Evolutionary conservation across 2,888 invertebrate species (phyloP).

Genomic region (Amblyjoppa proteus): DNA sequence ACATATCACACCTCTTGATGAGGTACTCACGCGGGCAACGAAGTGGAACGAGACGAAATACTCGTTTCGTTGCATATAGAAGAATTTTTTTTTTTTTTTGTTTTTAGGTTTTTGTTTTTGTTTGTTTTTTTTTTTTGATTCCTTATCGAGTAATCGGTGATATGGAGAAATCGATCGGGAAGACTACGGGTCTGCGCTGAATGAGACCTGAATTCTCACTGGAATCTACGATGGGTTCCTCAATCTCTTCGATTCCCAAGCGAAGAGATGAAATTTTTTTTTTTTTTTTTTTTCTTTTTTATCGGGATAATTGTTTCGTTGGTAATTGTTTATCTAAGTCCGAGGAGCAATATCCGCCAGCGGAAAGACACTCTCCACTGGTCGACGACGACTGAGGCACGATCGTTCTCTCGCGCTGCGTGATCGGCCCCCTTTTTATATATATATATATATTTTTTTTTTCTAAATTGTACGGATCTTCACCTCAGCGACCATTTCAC

Average conservation of each 20-base stretch:
- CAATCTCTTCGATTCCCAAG: background rate
- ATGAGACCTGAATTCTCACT: background rate
- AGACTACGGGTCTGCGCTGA: background rate
- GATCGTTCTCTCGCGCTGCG: background rate
- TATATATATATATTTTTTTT: background rate
- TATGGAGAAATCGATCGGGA: background rate
- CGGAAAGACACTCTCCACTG: background rate
- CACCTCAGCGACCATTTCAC: conserved; percentile 65
- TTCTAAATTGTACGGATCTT: background rate
- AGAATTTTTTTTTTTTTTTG: conserved; percentile 14
- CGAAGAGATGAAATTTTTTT: background rate
- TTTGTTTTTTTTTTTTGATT: background rate
- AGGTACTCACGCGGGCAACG: conserved; percentile 24
- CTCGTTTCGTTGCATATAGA: conserved; percentile 68
- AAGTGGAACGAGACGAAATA: background rate
- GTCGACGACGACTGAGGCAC: conserved; percentile 32
- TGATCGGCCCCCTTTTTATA: background rate
- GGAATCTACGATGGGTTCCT: background rate
- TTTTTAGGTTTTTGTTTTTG: background rate
- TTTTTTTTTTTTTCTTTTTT: background rate
- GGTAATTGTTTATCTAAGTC: background rate
- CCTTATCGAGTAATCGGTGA: background rate
- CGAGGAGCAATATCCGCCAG: background rate
- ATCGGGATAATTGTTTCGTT: background rate
- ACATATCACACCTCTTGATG: conserved; percentile 86